Evolutionary conservation across 1,140 invertebrate genomes (phyloP).

Genomic region (Heterodera carotae): DNA sequence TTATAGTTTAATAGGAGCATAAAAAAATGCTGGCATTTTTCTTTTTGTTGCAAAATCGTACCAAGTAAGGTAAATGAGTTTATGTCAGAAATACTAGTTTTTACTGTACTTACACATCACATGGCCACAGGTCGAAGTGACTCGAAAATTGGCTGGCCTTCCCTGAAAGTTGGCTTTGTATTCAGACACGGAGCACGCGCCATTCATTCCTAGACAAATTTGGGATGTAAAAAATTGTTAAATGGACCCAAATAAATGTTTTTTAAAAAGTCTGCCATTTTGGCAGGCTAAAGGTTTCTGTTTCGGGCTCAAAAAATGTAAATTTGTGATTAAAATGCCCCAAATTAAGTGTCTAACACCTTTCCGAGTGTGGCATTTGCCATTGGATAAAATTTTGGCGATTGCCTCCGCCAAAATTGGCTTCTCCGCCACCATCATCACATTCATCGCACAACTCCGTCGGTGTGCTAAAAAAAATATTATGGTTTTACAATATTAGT

Average conservation of each 20-base stretch:
- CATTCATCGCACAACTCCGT: slow-evolving; percentile 71
- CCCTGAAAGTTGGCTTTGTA: slow-evolving; percentile 81
- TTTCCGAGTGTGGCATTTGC: slow-evolving; percentile 79
- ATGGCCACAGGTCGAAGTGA: slow-evolving; percentile 28
- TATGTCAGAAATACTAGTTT: slow-evolving; percentile 50
- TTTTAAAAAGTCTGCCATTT: no score
- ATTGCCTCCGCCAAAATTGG: slow-evolving; percentile 92
- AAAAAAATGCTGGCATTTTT: no score
- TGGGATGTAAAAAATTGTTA: slow-evolving; percentile 18
- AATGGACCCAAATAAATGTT: slow-evolving; percentile 1
- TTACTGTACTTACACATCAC: slow-evolving; percentile 1
- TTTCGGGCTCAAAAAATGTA: no score
- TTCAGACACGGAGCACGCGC: slow-evolving; percentile 88
- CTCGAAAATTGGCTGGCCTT: slow-evolving; percentile 67
- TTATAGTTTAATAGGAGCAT: no score
- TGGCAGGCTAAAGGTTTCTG: no score
- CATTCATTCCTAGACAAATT: slow-evolving; percentile 74
- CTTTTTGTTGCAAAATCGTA: no score
- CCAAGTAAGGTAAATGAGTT: no score
- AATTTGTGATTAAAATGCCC: slow-evolving; percentile 81
- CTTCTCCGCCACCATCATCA: slow-evolving; percentile 99
- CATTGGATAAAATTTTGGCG: slow-evolving; percentile 89
- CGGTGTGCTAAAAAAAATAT: not conserved
- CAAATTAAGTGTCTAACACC: slow-evolving; percentile 69
- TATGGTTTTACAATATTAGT: not conserved